Evolutionary conservation across 1,140 invertebrate species (phyloP).

Genomic region (Paralvinella palmiformis): DNA sequence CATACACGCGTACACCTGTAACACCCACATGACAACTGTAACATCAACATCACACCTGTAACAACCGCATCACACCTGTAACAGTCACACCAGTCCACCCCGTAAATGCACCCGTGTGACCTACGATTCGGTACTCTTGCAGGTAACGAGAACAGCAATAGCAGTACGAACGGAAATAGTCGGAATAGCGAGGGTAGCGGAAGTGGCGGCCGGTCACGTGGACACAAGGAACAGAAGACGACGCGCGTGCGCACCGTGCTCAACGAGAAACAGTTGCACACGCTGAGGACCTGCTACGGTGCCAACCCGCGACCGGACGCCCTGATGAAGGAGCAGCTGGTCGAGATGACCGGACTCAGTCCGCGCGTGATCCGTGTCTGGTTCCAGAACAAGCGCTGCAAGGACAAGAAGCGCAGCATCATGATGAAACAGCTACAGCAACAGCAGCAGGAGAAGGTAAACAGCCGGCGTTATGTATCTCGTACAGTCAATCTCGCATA

Average conservation of each 20-base stretch:
- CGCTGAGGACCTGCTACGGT: constrained; percentile 81
- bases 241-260: constrained; percentile 94
- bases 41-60: neutral
- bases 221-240: constrained; percentile 61
- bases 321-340: constrained; percentile 97
- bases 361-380: constrained; percentile 94
- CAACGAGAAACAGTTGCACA: constrained; percentile 97
- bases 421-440: constrained; percentile 95
- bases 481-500: neutral
- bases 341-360: constrained; percentile 95
- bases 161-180: constrained; percentile 11
- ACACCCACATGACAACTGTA: no score
- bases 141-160: constrained; percentile 8
- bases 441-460: constrained; percentile 64
- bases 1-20: no score
- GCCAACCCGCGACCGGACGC: constrained; percentile 97
- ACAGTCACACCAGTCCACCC: neutral
- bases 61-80: neutral
- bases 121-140: neutral
- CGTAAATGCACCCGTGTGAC: neutral
- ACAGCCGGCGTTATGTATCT: constrained; percentile 1
- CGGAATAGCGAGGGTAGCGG: neutral
- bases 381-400: constrained; percentile 96
- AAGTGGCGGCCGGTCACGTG: neutral
- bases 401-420: constrained; percentile 97